Evolutionary conservation across 2,113 vertebrate species (phyloP), one percentile per base, ranked within the genome.

Genomic region (Bombycilla garrulus): DNA sequence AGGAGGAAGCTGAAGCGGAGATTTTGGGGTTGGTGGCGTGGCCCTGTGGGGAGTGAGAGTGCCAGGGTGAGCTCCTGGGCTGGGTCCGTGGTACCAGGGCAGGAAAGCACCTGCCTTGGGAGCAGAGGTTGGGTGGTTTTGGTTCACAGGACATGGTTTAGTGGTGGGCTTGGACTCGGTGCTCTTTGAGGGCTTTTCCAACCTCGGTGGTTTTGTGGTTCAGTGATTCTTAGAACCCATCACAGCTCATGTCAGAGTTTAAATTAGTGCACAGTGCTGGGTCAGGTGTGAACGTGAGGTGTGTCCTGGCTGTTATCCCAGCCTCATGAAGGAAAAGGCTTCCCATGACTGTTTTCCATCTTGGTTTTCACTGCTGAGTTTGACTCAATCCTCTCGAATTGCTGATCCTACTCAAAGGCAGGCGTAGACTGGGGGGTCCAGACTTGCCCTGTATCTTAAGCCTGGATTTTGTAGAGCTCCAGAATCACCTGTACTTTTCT

Each of bases 221-320:
- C 67, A 1, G 1, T 26, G 26, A 6, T 62, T 54, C 5, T 3
- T 5, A 19, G 36, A 17, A 70, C 17, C 31, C 35, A 4, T 3
- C 42, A 10, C 0, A 7, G 51, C 78, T 62, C 20, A 10, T 0
- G 0, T 21, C 50, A 29, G 11, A 11, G 3, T 38, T 33, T n/a
- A 15, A 2, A 10, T 26, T 31, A 65, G 48, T 3, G 60, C 29
- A 19, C 22, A 45, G 29, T 42, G 4, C 60, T 16, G 81, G 42
- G 33, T 5, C 48, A 24, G 38, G 21, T 0, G 4, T 44, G 64
- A 35, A 42, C 0, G 3, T 42, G 29, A 60, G 28, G 10, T 31
- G 73, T 85, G 40, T 60, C 36, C 53, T 89, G 80, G 38, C 33
- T 51, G 21, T 29, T 79, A 18, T n/a, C 85, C 74, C 40, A 67